Percentiles rank a stretch among this genome's conserved stretches.
Conservation (phyloP, 2,888 invertebrate species). For the Mesorhabditis belari region DNA sequence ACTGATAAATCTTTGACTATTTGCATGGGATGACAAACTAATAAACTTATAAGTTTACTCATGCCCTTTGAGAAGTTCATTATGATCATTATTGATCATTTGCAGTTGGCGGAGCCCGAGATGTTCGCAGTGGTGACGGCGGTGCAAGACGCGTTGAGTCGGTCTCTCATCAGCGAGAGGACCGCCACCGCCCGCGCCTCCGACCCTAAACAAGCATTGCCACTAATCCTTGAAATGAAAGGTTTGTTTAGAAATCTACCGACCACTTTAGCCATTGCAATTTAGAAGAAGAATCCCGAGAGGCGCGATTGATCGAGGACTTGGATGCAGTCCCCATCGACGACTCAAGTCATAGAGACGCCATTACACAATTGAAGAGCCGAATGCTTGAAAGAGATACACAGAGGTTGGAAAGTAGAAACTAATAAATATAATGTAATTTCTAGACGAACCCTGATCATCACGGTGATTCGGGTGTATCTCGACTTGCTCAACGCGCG, state of each 20-base stretch:
- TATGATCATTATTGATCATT: no score
- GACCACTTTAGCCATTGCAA: no score
- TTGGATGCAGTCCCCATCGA: constrained; percentile 1
- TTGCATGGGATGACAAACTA: no score
- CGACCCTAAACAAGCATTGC: neutral
- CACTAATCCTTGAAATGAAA: neutral
- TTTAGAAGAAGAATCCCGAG: constrained; percentile 1
- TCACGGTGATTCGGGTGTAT: constrained; percentile 16
- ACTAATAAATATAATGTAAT: neutral
- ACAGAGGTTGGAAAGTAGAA: neutral
- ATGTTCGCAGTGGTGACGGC: neutral
- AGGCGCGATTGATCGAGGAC: constrained; percentile 1
- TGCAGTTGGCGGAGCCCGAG: neutral
- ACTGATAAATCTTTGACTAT: no score
- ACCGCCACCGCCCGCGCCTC: neutral
- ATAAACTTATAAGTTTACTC: no score
- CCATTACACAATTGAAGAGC: neutral
- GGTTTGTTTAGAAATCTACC: no score
- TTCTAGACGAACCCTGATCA: constrained; percentile 8
- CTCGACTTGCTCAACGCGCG: constrained; percentile 23
- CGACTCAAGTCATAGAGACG: neutral
- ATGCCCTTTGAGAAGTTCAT: no score
- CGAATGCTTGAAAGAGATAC: neutral
- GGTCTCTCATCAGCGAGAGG: neutral
- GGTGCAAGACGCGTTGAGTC: neutral